These are phyloP conservation scores for Agapornis roseicollis DNA, from an alignment of 2,113 vertebrate genomes.

Conservation along the genomic window DNA sequence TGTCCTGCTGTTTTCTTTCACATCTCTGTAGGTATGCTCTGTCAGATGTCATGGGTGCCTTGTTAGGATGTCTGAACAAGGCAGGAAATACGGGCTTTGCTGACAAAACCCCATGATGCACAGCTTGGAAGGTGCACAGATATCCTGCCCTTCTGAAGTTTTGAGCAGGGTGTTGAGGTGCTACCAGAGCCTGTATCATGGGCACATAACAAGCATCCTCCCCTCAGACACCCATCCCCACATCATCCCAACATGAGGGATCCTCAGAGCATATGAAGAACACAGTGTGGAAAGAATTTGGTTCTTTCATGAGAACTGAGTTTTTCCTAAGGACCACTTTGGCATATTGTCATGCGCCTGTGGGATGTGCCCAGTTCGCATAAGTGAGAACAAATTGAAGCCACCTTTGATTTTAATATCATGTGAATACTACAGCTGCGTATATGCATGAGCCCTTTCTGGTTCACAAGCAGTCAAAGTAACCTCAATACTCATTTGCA, in stretches of 20 bases:
- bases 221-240: not conserved
- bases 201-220: accelerated
- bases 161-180: not conserved
- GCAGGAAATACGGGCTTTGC: not conserved
- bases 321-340: not conserved
- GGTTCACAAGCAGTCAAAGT: not conserved
- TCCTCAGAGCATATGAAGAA: not conserved
- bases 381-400: not conserved
- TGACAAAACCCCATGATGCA: not conserved
- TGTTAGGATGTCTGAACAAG: not conserved
- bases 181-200: not conserved
- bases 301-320: accelerated
- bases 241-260: not conserved
- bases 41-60: not conserved
- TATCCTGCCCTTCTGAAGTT: not conserved
- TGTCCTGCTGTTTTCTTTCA: not conserved
- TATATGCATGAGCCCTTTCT: not conserved
- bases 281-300: not conserved
- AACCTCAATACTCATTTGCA: not conserved
- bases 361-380: not conserved
- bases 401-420: not conserved
- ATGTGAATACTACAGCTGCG: not conserved
- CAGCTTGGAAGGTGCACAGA: not conserved
- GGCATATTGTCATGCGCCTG: not conserved
- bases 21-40: not conserved